Conservation (phyloP, 2,113 vertebrate genomes). For the Anhinga rufa region DNA sequence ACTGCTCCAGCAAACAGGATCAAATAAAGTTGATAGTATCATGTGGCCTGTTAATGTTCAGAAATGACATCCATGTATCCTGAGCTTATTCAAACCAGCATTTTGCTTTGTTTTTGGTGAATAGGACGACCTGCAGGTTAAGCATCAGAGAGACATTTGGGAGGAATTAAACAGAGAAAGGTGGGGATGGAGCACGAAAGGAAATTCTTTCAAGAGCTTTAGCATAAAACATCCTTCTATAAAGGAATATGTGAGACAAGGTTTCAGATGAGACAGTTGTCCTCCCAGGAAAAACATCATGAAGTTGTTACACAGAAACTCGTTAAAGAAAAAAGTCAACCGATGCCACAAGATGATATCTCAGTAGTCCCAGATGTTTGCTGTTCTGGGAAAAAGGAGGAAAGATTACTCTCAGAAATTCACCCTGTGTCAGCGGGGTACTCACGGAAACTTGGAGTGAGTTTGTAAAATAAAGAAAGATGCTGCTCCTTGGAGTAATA, state of each 20-base stretch:
- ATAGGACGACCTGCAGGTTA: constrained; percentile 8
- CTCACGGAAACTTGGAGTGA: background rate
- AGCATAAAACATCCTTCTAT: background rate
- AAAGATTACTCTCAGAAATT: constrained; percentile 29
- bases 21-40: constrained; percentile 9
- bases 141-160: constrained; percentile 23
- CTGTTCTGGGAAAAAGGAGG: constrained; percentile 36
- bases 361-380: constrained; percentile 45
- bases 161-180: constrained; percentile 8
- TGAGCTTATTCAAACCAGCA: constrained; percentile 31
- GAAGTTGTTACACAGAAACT: constrained; percentile 39
- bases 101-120: constrained; percentile 19
- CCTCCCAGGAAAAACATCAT: constrained; percentile 42
- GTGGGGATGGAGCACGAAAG: background rate
- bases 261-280: constrained; percentile 28
- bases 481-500: background rate
- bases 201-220: constrained; percentile 34
- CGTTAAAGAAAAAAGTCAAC: background rate
- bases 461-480: constrained; percentile 1
- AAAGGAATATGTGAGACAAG: background rate
- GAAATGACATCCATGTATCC: background rate
- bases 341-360: constrained; percentile 16
- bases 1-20: background rate
- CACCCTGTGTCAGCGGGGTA: background rate
- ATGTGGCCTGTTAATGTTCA: background rate